phyloP scores from a whole-genome alignment of 2,113 vertebrate genomes.

The Parus major region DNA sequence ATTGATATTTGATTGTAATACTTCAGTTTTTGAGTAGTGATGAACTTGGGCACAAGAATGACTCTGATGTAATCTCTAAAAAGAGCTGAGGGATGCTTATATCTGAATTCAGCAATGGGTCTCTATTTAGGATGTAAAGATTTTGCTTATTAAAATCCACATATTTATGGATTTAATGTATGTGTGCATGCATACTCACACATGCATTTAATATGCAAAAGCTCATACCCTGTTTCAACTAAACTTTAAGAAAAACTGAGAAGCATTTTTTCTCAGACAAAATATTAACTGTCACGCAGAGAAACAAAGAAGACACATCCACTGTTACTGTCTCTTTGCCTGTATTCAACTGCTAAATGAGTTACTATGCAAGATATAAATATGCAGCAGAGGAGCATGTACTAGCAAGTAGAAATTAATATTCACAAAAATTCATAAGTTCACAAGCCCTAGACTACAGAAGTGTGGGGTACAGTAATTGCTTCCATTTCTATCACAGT shows the following conservation, averaged over 20 bases:
- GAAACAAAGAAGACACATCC: not conserved
- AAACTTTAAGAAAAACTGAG: not conserved
- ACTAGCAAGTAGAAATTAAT: not conserved
- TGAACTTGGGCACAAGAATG: not conserved
- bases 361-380: not conserved
- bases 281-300: not conserved
- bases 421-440: not conserved
- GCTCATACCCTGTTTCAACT: not conserved
- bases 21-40: not conserved
- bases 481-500: not conserved
- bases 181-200: not conserved
- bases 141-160: not conserved
- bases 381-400: not conserved
- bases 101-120: not conserved
- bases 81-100: not conserved
- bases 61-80: not conserved
- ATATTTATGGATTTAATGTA: not conserved
- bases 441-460: not conserved
- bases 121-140: not conserved
- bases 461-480: not conserved
- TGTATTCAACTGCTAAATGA: not conserved
- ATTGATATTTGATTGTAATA: not conserved
- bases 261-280: not conserved
- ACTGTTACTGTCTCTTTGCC: not conserved
- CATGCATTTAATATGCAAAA: not conserved